Conservation (phyloP, 92 coral and sea anemone species). For the Parazoanthus atlanticus region DNA sequence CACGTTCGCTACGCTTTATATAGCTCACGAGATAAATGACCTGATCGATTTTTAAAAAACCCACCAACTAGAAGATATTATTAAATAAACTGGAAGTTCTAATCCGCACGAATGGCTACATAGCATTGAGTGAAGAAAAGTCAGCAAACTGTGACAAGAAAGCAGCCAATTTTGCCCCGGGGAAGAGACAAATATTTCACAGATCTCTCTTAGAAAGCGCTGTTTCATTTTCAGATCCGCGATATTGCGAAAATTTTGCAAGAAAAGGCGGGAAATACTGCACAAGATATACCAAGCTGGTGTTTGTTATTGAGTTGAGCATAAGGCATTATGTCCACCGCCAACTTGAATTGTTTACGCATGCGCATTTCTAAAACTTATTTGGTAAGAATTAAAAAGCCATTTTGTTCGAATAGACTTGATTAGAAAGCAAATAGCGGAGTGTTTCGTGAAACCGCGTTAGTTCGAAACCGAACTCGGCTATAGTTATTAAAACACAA, state of each 20-base stretch:
- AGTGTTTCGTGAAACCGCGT: slow-evolving; percentile 48
- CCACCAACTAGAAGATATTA: not conserved
- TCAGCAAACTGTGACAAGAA: slow-evolving; percentile 20
- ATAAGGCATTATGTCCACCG: slow-evolving; percentile 6
- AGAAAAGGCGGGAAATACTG: not conserved
- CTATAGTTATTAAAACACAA: slow-evolving; percentile 11
- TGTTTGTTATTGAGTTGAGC: slow-evolving; percentile 16
- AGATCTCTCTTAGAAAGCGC: not conserved
- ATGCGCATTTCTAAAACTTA: slow-evolving; percentile 15
- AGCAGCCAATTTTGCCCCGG: not conserved
- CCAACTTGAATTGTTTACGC: slow-evolving; percentile 4
- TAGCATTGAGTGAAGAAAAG: not conserved
- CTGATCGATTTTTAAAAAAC: slow-evolving; percentile 30
- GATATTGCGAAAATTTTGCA: not conserved
- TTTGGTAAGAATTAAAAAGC: slow-evolving; percentile 55
- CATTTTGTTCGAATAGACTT: slow-evolving; percentile 44
- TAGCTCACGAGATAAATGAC: slow-evolving; percentile 10
- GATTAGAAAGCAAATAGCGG: slow-evolving; percentile 68
- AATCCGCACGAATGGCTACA: not conserved
- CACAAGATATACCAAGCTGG: not conserved
- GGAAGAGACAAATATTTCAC: not conserved
- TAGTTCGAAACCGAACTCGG: slow-evolving; percentile 41
- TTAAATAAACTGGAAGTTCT: slow-evolving; percentile 1
- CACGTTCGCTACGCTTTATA: not conserved
- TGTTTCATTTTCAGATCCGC: slow-evolving; percentile 2